Evolutionary conservation across 2,113 vertebrate genomes (phyloP), one percentile per base, ranked within the genome.

Genomic region (Anolis sagrei): DNA sequence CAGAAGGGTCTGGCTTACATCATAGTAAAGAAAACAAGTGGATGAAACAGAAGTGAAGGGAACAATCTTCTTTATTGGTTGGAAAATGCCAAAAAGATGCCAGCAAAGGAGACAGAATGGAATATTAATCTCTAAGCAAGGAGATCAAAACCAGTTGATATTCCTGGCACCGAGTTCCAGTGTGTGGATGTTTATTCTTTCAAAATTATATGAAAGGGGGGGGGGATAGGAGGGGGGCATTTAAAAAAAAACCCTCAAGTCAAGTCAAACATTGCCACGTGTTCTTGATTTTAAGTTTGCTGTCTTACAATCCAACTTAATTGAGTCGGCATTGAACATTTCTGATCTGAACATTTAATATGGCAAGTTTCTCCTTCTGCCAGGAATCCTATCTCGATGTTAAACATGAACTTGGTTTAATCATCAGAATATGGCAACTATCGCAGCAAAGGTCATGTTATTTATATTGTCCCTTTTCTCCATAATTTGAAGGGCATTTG

Each of bases 341-440:
- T 95, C 92, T 96, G 95, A 96, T 95, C 91, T 93, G 94, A 96
- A 95, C 95, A 95, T 96, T 96, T 95, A 96, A 95, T 95, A 95
- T 93, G 94, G 94, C 93, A 95, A 94, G 89, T 93, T 94, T 94
- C 91, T 92, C 86, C 54, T 84, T 92, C 84, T 93, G 92, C 91
- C 92, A 91, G 82, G 91, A 94, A 88, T 93, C 92, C 92, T 94
- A 93, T 94, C 91, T 92, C 87, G 92, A 94, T 94, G 93, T 93
- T 95, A 95, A 96, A 96, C 94, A 95, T 95, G 93, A 96, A 95
- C 91, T 96, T 90, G 92, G 95, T 95, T 96, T 95, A 95, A 89
- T 93, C 92, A 91, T 92, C 90, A 93, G 92, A 94, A 89, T 64
- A 94, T 90, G 92, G 90, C 92, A 94, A 92, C 89, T 84, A 87